Conservation (phyloP, 2,888 invertebrate species). For the Oscheius onirici region DNA sequence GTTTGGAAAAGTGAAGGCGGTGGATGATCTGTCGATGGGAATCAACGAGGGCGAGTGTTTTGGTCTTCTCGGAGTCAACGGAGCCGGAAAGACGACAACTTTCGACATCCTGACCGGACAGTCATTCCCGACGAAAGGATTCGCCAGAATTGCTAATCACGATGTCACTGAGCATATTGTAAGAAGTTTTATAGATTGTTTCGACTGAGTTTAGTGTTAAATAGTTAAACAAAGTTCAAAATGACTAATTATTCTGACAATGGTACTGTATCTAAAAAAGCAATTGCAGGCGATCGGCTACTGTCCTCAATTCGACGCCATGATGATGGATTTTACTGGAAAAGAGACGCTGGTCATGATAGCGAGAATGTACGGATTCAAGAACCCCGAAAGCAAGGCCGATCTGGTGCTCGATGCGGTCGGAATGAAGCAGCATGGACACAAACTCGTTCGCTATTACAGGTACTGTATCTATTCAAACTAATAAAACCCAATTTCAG, state of each 20-base stretch:
- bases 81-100: conserved; percentile 70
- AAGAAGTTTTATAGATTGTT: too few relatives aligned
- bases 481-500: conserved; percentile 33
- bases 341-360: conserved; percentile 59
- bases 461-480: conserved; percentile 8
- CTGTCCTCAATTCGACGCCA: conserved; percentile 70
- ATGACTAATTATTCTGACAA: too few relatives aligned
- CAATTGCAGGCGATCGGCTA: conserved; percentile 60
- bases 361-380: conserved; percentile 52
- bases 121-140: conserved; percentile 45
- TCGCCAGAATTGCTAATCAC: conserved; percentile 38
- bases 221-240: too few relatives aligned
- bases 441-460: conserved; percentile 56
- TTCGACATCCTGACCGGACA: conserved; percentile 68
- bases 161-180: conserved; percentile 45
- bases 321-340: conserved; percentile 65
- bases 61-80: conserved; percentile 65
- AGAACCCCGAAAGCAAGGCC: conserved; percentile 46
- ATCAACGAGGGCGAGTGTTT: conserved; percentile 66
- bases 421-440: conserved; percentile 57
- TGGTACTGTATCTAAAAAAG: too few relatives aligned
- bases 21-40: conserved; percentile 58
- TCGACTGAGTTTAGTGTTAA: too few relatives aligned
- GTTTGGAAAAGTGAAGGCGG: conserved; percentile 39
- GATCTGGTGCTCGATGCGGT: conserved; percentile 55